Percentiles rank a stretch among this genome's conserved stretches.
Evolutionary conservation across 2,797 vertebrate species (phyloP).

Genomic region (Enteromius thamalakanensis): DNA sequence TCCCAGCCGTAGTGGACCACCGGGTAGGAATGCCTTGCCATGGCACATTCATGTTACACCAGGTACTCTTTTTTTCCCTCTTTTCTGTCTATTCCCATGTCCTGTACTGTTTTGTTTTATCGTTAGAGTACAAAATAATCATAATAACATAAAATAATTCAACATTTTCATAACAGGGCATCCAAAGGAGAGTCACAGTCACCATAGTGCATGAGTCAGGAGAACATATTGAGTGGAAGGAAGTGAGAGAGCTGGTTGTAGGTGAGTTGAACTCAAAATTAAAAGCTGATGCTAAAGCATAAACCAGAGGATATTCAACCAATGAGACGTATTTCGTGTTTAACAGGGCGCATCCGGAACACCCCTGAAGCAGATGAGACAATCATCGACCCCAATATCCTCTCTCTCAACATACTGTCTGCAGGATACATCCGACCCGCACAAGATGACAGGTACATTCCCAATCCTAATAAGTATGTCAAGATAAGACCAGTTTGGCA

Average conservation of each 20-base stretch:
- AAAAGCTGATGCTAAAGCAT: background rate
- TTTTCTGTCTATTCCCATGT: background rate
- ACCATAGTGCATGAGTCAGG: constrained; percentile 94
- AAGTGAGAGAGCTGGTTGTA: constrained; percentile 94
- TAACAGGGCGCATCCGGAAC: constrained; percentile 90
- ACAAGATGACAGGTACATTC: constrained; percentile 89
- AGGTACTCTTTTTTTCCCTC: constrained; percentile 74
- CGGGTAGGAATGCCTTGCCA: constrained; percentile 94
- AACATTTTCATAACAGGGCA: constrained; percentile 79
- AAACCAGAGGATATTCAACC: background rate
- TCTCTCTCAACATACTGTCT: constrained; percentile 95
- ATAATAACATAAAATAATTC: background rate
- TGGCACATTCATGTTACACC: constrained; percentile 95
- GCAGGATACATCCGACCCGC: constrained; percentile 86
- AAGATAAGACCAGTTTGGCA: background rate
- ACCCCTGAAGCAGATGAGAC: constrained; percentile 92
- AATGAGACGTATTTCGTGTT: background rate
- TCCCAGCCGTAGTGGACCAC: constrained; percentile 95
- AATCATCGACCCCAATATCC: constrained; percentile 93
- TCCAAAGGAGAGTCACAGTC: constrained; percentile 92
- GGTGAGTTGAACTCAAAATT: constrained; percentile 77
- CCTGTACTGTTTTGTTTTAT: background rate
- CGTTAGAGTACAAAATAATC: background rate
- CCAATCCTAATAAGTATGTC: background rate
- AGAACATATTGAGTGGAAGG: constrained; percentile 91